A percentile compares a stretch with the other conserved stretches of the same genome.
Evolutionary conservation across 2,113 vertebrate species (phyloP).

Genomic region (Cavia aperea): DNA sequence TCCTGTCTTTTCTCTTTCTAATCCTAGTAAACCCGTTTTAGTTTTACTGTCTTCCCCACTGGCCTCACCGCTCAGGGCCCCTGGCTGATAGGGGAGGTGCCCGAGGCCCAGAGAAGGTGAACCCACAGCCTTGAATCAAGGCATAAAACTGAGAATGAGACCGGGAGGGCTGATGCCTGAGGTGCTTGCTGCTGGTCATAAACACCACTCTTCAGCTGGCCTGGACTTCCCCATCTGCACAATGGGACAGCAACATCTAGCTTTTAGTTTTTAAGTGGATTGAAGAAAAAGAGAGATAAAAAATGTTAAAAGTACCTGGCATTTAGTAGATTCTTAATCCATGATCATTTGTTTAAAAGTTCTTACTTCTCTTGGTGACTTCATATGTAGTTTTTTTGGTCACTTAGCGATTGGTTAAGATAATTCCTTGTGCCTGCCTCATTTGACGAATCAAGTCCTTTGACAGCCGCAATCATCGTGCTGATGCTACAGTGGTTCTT

Average conservation of each 20-base stretch:
- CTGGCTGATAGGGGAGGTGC: not conserved
- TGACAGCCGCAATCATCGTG: not conserved
- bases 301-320: not conserved
- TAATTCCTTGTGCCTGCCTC: not conserved
- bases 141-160: not conserved
- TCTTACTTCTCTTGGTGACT: not conserved
- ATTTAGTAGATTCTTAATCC: not conserved
- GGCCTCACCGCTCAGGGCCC: not conserved
- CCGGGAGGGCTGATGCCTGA: not conserved
- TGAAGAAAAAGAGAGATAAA: not conserved
- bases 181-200: too few species aligned
- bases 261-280: not conserved
- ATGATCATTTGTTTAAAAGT: not conserved
- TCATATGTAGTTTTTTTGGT: not conserved
- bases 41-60: not conserved
- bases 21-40: not conserved
- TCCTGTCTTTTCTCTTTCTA: not conserved
- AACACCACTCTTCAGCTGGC: not conserved
- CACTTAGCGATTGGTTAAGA: not conserved
- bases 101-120: not conserved
- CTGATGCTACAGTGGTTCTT: not conserved
- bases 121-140: accelerated
- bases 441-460: not conserved
- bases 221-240: not conserved
- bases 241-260: not conserved